These are phyloP conservation scores for Eulemur macaco DNA, from an alignment of 2,113 vertebrate species.

Conservation along the genomic window DNA sequence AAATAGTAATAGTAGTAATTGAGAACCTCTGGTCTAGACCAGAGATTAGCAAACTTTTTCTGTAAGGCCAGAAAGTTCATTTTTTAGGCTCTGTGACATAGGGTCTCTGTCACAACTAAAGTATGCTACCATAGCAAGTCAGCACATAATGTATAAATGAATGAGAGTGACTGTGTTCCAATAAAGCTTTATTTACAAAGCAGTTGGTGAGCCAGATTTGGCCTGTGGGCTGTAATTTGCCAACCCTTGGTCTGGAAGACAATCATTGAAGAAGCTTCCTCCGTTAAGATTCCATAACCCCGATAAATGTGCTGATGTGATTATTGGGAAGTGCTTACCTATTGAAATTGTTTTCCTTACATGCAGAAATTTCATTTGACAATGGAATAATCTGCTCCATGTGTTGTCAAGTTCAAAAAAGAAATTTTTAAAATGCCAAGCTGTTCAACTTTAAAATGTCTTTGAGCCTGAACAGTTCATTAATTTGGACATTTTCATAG, in stretches of 20 bases:
- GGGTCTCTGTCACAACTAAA: neutral
- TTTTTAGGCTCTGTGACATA: neutral
- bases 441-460: neutral
- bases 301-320: conserved; percentile 41
- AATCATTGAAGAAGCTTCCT: neutral
- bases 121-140: neutral
- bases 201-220: neutral
- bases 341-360: conserved; percentile 54
- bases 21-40: neutral
- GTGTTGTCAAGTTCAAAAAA: conserved; percentile 18
- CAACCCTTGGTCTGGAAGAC: neutral
- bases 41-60: neutral
- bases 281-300: neutral
- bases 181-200: conserved; percentile 38
- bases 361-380: conserved; percentile 40
- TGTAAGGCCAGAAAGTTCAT: neutral
- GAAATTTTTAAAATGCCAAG: conserved; percentile 38
- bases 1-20: neutral
- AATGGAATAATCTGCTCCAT: conserved; percentile 15
- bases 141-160: neutral
- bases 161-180: neutral
- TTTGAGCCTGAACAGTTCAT: conserved; percentile 43
- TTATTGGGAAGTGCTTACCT: conserved; percentile 15
- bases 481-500: conserved; percentile 52
- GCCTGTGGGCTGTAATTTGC: neutral